Percentiles rank a stretch among this genome's conserved stretches.
phyloP scores from a whole-genome alignment of 2,888 invertebrate species.

The Phalera bucephala region DNA sequence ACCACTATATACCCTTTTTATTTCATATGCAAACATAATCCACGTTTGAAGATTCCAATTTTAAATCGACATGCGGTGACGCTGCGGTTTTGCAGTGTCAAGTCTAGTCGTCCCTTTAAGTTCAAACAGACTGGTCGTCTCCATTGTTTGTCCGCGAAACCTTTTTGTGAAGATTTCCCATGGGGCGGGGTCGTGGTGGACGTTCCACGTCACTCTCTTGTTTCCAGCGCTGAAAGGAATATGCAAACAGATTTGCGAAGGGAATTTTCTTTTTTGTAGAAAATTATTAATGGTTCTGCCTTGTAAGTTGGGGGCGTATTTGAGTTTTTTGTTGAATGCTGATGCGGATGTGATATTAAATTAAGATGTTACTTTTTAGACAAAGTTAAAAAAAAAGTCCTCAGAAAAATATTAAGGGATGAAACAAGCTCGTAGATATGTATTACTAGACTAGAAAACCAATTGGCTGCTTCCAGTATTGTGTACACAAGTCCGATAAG shows the following conservation, averaged over 20 bases:
- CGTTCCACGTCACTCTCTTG: conserved; percentile 60
- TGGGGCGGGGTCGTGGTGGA: conserved; percentile 47
- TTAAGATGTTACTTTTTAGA: not conserved
- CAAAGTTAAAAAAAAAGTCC: no score
- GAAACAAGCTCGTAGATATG: no score
- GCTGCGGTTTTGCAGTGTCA: conserved; percentile 6
- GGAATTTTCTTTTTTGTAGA: conserved; percentile 30
- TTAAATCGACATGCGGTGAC: conserved; percentile 5
- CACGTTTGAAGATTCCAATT: not conserved
- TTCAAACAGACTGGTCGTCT: conserved; percentile 51
- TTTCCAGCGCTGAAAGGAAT: conserved; percentile 53
- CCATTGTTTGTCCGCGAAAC: conserved; percentile 66
- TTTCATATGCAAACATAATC: not conserved
- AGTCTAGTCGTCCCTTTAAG: conserved; percentile 34
- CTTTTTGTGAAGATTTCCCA: conserved; percentile 77
- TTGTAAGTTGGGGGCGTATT: conserved; percentile 12
- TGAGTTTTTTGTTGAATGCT: not conserved
- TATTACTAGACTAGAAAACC: no score
- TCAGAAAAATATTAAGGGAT: no score
- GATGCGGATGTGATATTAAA: not conserved
- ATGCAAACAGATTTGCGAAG: conserved; percentile 64
- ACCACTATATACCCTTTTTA: not conserved
- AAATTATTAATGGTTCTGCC: conserved; percentile 36
- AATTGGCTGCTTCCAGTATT: no score
- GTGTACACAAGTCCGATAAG: no score